Evolutionary conservation across 1,140 invertebrate genomes (phyloP).

Genomic region (Scaptomyza pallida): DNA sequence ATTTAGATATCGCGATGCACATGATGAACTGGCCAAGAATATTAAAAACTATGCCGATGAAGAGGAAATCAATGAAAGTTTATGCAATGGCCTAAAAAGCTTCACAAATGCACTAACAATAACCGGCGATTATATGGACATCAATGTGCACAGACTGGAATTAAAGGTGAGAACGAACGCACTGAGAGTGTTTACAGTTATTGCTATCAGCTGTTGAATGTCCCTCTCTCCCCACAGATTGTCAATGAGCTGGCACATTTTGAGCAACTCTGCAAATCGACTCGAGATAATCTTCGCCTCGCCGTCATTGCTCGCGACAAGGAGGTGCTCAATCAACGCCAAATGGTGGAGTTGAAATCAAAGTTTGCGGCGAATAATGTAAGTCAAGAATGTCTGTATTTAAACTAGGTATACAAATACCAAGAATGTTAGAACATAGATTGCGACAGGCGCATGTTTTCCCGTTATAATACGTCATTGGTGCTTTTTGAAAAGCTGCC

Average conservation of each 20-base stretch:
- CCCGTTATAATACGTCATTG: too few species aligned
- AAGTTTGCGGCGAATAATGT: slow-evolving; percentile 82
- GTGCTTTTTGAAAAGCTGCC: too few species aligned
- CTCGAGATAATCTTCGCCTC: slow-evolving; percentile 89
- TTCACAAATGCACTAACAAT: slow-evolving; percentile 88
- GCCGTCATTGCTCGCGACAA: slow-evolving; percentile 88
- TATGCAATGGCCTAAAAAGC: slow-evolving; percentile 86
- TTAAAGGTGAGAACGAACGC: slow-evolving; percentile 85
- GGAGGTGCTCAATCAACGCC: slow-evolving; percentile 87
- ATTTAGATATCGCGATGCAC: slow-evolving; percentile 87
- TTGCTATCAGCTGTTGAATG: not conserved
- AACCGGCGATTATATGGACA: slow-evolving; percentile 89
- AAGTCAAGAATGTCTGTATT: slow-evolving; percentile 14
- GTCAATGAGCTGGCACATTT: slow-evolving; percentile 88
- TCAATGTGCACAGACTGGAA: slow-evolving; percentile 88
- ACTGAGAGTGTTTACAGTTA: not conserved
- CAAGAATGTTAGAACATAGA: too few species aligned
- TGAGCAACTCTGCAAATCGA: slow-evolving; percentile 89
- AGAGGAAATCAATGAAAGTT: slow-evolving; percentile 89
- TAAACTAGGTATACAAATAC: too few species aligned
- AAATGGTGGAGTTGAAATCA: slow-evolving; percentile 74
- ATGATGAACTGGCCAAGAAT: slow-evolving; percentile 88
- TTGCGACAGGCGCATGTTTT: too few species aligned
- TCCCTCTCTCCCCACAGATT: slow-evolving; percentile 37
- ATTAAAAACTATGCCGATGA: slow-evolving; percentile 87